Base-by-base conservation (phyloP, 1,140 invertebrate genomes). In the Lordiphosa stackelbergi region DNA sequence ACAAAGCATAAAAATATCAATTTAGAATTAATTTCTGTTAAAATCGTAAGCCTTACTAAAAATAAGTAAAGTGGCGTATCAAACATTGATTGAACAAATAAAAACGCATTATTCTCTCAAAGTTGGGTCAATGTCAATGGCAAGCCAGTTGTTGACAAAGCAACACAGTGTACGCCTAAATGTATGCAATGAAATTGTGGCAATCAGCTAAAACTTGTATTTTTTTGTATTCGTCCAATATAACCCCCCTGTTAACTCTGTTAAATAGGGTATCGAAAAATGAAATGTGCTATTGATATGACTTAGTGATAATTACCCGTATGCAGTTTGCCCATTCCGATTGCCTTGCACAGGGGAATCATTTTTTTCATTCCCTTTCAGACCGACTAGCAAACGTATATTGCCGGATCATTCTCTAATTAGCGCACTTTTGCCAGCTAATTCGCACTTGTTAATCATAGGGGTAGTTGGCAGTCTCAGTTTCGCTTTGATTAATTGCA, bases 281-380 rank as follows among this genome's bases (percentile, higher is more conserved):
- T 54, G 31, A 52, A 61, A 48, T 66, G 31, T 65, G 56, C 52
- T 65, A 65, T 65, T 69, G 62, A 69, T 69, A 60, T 47, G 45
- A 51, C 22, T 36, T 71, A n/a, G 47, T 59, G 13, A 43, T 71
- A 71, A 71, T 71, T 69, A 54, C n/a, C n/a, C n/a, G n/a, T n/a
- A n/a, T n/a, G n/a, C 16, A 34, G 40, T 11, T 38, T 49, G 22
- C 45, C 16, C 42, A 38, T 41, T 41, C 11, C 31, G 37, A 37
- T 47, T 54, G 41, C 37, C 22, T 45, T 34, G 57, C 19, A 35
- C 52, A 4, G 34, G 43, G 54, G 11, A 34, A 34, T 46, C 31
- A 49, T 54, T 19, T 16, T 2, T 16, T 16, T 31, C 16, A 24
- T 41, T 35, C 28, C 13, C 31, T 38, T 58, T 22, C 35, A 42